phyloP scores from a whole-genome alignment of 2,888 invertebrate species.

The Melanostoma scalare region DNA sequence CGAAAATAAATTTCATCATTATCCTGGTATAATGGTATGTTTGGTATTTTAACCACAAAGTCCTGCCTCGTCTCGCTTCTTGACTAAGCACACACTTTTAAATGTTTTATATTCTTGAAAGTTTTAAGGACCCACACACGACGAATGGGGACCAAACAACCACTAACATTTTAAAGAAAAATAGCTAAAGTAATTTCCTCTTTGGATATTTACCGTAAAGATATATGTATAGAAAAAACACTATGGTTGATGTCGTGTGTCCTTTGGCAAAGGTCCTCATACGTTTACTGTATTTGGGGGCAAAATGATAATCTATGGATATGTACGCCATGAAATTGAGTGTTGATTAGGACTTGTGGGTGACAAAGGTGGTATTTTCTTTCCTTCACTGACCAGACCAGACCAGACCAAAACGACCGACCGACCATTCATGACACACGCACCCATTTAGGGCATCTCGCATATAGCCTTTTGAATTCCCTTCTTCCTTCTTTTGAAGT shows the following conservation, averaged over 20 bases:
- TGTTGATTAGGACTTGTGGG: conserved; percentile 70
- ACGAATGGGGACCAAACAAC: not conserved
- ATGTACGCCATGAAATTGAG: conserved; percentile 69
- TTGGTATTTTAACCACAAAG: conserved; percentile 32
- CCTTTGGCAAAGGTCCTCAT: conserved; percentile 37
- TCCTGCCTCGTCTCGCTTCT: not conserved
- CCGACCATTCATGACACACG: not conserved
- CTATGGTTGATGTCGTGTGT: conserved; percentile 14
- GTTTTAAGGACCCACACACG: conserved; percentile 26
- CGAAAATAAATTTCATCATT: conserved; percentile 49
- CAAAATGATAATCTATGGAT: conserved; percentile 62
- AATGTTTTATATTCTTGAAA: conserved; percentile 44
- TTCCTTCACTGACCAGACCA: conserved; percentile 2
- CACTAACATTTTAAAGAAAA: conserved; percentile 2
- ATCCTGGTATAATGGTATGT: conserved; percentile 47
- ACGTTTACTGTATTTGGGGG: conserved; percentile 14
- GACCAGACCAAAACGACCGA: not conserved
- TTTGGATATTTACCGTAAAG: conserved; percentile 21
- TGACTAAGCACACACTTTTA: conserved; percentile 46
- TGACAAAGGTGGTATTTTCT: conserved; percentile 64
- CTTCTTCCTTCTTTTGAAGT: not conserved
- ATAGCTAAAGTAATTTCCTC: conserved; percentile 57
- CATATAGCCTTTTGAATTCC: conserved; percentile 5
- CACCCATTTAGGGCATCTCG: not conserved
- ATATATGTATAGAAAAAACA: conserved; percentile 16